Base-by-base conservation (phyloP, 2,797 vertebrate species). In the Eutrigla gurnardus region DNA sequence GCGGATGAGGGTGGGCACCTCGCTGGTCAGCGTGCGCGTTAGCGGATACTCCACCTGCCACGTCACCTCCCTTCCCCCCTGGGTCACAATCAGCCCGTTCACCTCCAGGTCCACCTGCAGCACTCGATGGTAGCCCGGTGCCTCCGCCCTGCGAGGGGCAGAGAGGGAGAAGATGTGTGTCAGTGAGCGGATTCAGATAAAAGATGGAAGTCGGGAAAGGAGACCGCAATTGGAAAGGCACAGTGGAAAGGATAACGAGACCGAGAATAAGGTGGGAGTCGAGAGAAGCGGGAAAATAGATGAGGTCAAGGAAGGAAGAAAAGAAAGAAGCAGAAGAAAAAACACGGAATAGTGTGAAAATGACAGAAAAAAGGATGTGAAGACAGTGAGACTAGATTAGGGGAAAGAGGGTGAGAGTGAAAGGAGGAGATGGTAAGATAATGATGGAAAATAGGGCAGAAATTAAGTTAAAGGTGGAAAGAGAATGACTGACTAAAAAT, bases 41-140 rank as follows among this genome's bases (percentile, higher is more conserved):
- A 91, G 94, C 0, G 97, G 97, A 76, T 99, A 98, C 66, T 99
- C 98, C 86, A 98, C 96, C 94, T 98, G 97, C 98, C 98, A 99
- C 3, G 93, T 95, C 86, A 98, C 96, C 45, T 96, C 95, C 75
- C 97, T 94, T 0, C 95, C 94, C 49, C 96, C 96, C 0, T 96
- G 95, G 12, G 95, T 95, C 83, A 94, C 94, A 93, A 95, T 95
- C 90, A 96, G 91, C 64, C 96, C 95, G 72, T 96, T 93, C 25
- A 99, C 94, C 86, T 98, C 97, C 63, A 98, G 94, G 89, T 95
- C 95, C 91, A 99, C 94, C 87, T 97, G 96, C 77, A 96, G 93
- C 8, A 99, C 96, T 79, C 96, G 96, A 36, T 92, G 95, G 90
- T 96, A 94, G 7, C 93, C 90, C 0, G 89, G 88, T 0, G 82